Base-by-base conservation (phyloP, 2,797 vertebrate species). In the Meda fulgida region DNA sequence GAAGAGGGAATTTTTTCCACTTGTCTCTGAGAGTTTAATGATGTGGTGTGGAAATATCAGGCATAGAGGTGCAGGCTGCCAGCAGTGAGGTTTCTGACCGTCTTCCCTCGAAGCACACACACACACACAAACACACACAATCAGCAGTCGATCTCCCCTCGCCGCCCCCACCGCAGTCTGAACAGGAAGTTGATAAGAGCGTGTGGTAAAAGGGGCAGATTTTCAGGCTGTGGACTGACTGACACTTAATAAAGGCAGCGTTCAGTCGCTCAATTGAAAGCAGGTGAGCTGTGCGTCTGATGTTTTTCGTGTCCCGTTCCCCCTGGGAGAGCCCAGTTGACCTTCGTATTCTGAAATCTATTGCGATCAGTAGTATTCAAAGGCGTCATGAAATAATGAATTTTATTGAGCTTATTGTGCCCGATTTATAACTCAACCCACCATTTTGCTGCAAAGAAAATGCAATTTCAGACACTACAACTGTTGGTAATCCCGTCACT, bases 191-290 rank as follows among this genome's bases (percentile, higher is more conserved):
- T 80, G 85, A 85, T 85, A 75, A 86, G 79, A 81, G 81, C 11
- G 36, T 83, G 72, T 29, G 71, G 13, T 48, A 48, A 79, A 40
- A 63, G 60, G 65, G 78, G 80, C 79, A 72, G 78, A 46, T 51
- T 46, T 75, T 70, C 80, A 46, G 80, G 21, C 55, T n/a, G 55
- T 58, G 26, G 70, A 82, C 71, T 83, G 83, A 88, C 84, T 84
- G 86, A 86, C 84, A 87, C 86, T 69, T 89, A 84, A 90, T 89
- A 87, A 90, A 86, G 43, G 48, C 85, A 38, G 65, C 55, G 75
- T 84, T 87, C 86, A 55, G 84, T 46, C 48, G 83, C 19, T 51
- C n/a, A 81, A 90, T 90, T 89, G 83, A 87, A 89, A 90, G 81
- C 90, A 91, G 88, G 86, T 89, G 89, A 84, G 76, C 60, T 53